Base-by-base conservation (phyloP, 2,888 invertebrate species). In the Meta bourneti region DNA sequence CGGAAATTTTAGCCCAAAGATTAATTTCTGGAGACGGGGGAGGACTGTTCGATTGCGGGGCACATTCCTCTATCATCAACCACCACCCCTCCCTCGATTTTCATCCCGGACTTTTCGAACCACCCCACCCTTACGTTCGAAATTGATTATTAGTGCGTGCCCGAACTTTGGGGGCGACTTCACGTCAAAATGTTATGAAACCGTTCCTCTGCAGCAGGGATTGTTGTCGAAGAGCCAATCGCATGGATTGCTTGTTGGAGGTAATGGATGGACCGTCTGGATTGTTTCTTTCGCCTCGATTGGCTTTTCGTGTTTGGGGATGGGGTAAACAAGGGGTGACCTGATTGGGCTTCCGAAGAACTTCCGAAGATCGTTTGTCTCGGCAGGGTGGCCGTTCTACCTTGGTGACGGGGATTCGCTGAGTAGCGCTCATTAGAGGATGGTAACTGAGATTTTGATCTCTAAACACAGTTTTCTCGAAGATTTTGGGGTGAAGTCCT, bases 151-250 rank as follows among this genome's bases (percentile, higher is more conserved):
- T 34, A 83, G 74, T 72, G 51, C 71, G 51, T 82, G 74, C 74
- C 49, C 54, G 19, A 79, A 70, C 82, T 82, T 77, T 51, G 74
- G n/a, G 54, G 52, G 20, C 54, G 34, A 70, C 16, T 80, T 54
- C 52, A 48, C 52, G 52, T 52, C 71, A 71, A 82, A 82, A 82
- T 82, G 82, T 82, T 82, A 82, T 82, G 82, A 82, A 83, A 74
- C 34, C 54, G 19, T 20, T 54, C 16, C 34, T 34, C 4, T 34
- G 1, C 34, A 61, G 7, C 77, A 79, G 61, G 61, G 34, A 61
- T 61, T 54, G 79, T 54, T 77, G 49, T 51, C 11, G 6, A 51
- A 51, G 11, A 77, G 51, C 77, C 77, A 51, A 51, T 77, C 51
- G 52, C 13, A 51, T 51, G 7, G 49, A 51, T 34, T 34, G 34